Base-by-base conservation (phyloP, 2,113 vertebrate species). In the Odontesthes bonariensis region DNA sequence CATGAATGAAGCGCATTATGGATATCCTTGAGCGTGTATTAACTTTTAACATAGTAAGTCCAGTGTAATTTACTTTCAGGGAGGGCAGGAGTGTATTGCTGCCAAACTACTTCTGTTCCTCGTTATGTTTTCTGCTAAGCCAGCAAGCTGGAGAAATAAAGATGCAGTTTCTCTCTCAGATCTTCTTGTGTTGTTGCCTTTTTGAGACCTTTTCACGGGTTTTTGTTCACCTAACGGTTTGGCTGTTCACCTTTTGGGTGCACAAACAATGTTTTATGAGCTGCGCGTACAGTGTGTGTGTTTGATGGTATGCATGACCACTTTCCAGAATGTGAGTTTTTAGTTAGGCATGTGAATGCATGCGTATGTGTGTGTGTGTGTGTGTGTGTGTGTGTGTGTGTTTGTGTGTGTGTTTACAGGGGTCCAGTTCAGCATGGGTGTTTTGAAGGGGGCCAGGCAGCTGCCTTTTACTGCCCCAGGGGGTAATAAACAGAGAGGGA, bases 381-480 rank as follows among this genome's bases (percentile, higher is more conserved):
- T 63, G 75, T 92, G 62, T 82, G 82, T 82, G 17, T 68, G 55
- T 70, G 59, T 49, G 33, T 81, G 62, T 82, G 82, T 82, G 17
- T 68, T 51, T 70, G 59, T 49, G 33, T 81, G 27, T n/a, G 77
- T 63, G 75, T 92, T 91, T 83, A 87, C 65, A 20, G 73, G 74
- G 78, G 77, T 90, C 83, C 63, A 40, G 60, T 82, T 56, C 57
- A 65, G 73, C 72, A 49, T 32, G 49, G 79, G 72, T 23, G 10
- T 86, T 91, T 91, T 89, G 79, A 90, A 86, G 64, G 47, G 69
- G 86, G 78, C 73, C 84, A 86, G 92, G 92, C 93, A 95, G 94
- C 94, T 94, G 93, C 89, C 84, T 94, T 95, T 94, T 93, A 94
- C 92, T 93, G 93, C 93, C 92, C 88, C 88, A 88, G 91, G 94